These are phyloP conservation scores for Okapia johnstoni DNA, from an alignment of 2,113 vertebrate species.

Conservation along the genomic window DNA sequence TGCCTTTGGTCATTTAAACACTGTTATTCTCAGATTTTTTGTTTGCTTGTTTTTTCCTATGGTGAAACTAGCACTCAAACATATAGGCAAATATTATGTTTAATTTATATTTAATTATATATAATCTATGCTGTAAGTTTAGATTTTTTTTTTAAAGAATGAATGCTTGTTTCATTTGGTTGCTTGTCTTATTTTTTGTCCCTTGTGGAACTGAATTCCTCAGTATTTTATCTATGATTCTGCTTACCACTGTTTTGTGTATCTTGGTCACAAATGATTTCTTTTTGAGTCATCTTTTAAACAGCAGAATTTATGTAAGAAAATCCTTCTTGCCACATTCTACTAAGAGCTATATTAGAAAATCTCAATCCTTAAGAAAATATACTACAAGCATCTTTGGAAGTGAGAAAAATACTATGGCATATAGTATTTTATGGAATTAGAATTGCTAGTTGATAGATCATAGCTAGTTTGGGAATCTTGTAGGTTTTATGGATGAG, in stretches of 20 bases:
- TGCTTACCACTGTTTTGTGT: neutral
- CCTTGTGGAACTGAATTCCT: neutral
- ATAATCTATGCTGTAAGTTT: neutral
- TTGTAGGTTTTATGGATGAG: neutral
- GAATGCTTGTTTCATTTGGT: neutral
- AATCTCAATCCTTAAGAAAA: neutral
- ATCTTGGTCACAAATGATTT: conserved; percentile 7
- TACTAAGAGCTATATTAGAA: neutral
- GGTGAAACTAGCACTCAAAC: neutral
- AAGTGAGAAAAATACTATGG: conserved; percentile 51
- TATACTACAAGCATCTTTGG: neutral
- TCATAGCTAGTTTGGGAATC: conserved; percentile 35
- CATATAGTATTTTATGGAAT: neutral
- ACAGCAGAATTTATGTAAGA: conserved; percentile 44
- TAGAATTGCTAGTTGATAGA: neutral
- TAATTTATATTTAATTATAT: neutral
- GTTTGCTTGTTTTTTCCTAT: neutral
- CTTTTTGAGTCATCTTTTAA: conserved; percentile 44
- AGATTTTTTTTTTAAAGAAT: neutral
- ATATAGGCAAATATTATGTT: neutral
- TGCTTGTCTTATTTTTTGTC: neutral
- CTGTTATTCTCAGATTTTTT: neutral
- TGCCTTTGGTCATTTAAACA: neutral
- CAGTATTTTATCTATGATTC: neutral
- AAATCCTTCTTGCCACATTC: conserved; percentile 9